Conservation (phyloP, 2,113 vertebrate species). For the Hiodon tergisus region DNA sequence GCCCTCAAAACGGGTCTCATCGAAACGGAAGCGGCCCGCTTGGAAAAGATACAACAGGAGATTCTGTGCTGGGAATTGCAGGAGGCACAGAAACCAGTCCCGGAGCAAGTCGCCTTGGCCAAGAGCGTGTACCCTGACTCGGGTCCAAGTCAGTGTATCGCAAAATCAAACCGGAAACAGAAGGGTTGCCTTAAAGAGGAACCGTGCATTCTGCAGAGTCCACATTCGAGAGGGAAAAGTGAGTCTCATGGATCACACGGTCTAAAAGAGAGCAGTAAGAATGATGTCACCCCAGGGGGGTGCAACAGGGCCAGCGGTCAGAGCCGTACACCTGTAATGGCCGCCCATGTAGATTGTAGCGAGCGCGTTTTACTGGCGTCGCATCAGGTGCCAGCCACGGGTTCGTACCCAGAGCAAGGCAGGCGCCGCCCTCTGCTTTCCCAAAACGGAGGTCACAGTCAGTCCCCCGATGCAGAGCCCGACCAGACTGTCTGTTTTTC, state of each 20-base stretch:
- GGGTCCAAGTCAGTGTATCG: constrained; percentile 51
- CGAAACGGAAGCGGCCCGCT: constrained; percentile 71
- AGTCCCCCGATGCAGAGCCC: constrained; percentile 55
- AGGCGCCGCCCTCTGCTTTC: constrained; percentile 36
- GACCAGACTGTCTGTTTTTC: constrained; percentile 85
- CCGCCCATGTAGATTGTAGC: constrained; percentile 47
- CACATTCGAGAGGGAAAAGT: constrained; percentile 36
- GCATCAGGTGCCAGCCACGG: constrained; percentile 46
- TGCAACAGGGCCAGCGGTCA: constrained; percentile 38
- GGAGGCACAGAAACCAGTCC: constrained; percentile 51
- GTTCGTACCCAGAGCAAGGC: constrained; percentile 44
- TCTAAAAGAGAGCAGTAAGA: constrained; percentile 32
- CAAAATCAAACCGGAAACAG: constrained; percentile 33
- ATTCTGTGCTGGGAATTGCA: constrained; percentile 72
- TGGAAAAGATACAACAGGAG: constrained; percentile 73
- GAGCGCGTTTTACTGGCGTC: constrained; percentile 23
- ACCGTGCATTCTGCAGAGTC: constrained; percentile 32
- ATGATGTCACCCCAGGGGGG: constrained; percentile 9
- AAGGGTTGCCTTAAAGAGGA: constrained; percentile 46
- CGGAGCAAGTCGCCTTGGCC: constrained; percentile 40
- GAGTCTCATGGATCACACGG: constrained; percentile 21
- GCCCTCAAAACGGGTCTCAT: constrained; percentile 63
- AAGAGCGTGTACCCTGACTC: constrained; percentile 49
- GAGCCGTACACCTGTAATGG: constrained; percentile 44
- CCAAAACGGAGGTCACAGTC: constrained; percentile 39